These are phyloP conservation scores for Hirtodrosophila cameraria DNA, from an alignment of 2,888 invertebrate genomes.

Conservation along the genomic window DNA sequence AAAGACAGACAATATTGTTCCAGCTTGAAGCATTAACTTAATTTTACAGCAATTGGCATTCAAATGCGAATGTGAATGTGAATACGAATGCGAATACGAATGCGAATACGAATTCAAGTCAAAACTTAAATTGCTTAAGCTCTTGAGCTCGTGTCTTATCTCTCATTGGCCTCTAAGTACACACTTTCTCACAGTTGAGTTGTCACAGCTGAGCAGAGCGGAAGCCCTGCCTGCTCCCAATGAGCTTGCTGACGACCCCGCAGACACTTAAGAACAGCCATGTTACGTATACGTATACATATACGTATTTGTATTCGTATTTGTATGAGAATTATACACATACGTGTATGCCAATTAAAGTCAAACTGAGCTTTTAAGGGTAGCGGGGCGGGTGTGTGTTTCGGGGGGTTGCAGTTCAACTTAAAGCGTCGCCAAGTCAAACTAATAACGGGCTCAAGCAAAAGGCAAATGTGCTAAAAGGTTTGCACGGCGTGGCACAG, in stretches of 20 bases:
- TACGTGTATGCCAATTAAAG: conserved; percentile 47
- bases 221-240: conserved; percentile 32
- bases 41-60: conserved; percentile 11
- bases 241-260: conserved; percentile 22
- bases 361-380: conserved; percentile 28
- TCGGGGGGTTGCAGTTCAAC: conserved; percentile 18
- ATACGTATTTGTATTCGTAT: background rate
- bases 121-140: conserved; percentile 30
- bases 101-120: too few relatives aligned
- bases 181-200: conserved; percentile 32
- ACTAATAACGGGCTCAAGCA: conserved; percentile 51
- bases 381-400: background rate
- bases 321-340: background rate
- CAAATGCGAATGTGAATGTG: too few relatives aligned
- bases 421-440: conserved; percentile 54
- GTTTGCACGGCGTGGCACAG: conserved; percentile 30
- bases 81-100: too few relatives aligned
- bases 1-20: too few relatives aligned
- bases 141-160: conserved; percentile 48
- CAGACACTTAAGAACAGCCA: conserved; percentile 15
- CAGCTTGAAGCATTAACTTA: background rate
- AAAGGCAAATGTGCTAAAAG: conserved; percentile 61
- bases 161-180: conserved; percentile 31
- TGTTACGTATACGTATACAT: background rate
- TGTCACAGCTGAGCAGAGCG: conserved; percentile 48